A percentile compares a stretch with the other conserved stretches of the same genome.
Evolutionary conservation across 2,888 invertebrate genomes (phyloP).

Genomic region (Quadroppia sp.): DNA sequence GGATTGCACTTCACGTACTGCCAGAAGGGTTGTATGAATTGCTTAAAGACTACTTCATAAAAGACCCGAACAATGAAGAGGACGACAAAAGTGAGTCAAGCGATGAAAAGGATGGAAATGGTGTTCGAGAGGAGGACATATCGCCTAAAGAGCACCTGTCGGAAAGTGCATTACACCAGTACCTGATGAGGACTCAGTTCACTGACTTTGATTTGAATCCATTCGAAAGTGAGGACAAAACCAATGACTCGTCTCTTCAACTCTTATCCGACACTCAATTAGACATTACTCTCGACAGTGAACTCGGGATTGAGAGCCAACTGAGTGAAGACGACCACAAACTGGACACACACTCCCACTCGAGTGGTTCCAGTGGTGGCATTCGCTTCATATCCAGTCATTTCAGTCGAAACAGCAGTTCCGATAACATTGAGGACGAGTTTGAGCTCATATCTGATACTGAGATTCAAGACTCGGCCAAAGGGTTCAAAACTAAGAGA

Average conservation of each 20-base stretch:
- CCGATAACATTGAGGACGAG: slow-evolving; percentile 51
- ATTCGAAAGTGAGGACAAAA: background rate
- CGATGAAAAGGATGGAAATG: background rate
- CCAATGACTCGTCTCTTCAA: background rate
- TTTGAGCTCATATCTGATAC: slow-evolving; percentile 9
- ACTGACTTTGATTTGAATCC: background rate
- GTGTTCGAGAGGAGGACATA: background rate
- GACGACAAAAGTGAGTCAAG: background rate
- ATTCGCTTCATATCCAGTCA: slow-evolving; percentile 46
- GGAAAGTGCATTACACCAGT: background rate
- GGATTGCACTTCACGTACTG: slow-evolving; percentile 50
- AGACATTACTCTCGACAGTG: slow-evolving; percentile 1
- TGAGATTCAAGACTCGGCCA: background rate
- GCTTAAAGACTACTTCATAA: background rate
- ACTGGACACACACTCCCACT: background rate
- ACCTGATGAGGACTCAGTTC: background rate
- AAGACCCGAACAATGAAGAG: background rate
- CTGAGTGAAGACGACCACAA: background rate
- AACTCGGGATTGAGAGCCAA: slow-evolving; percentile 4
- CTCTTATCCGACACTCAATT: slow-evolving; percentile 1
- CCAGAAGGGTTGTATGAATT: slow-evolving; percentile 40
- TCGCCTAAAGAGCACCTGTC: background rate
- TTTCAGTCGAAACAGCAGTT: slow-evolving; percentile 46
- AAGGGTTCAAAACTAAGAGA: background rate
- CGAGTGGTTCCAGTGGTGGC: slow-evolving; percentile 24